These are phyloP conservation scores for Eclectus roratus DNA, from an alignment of 2,113 vertebrate genomes.

Conservation along the genomic window DNA sequence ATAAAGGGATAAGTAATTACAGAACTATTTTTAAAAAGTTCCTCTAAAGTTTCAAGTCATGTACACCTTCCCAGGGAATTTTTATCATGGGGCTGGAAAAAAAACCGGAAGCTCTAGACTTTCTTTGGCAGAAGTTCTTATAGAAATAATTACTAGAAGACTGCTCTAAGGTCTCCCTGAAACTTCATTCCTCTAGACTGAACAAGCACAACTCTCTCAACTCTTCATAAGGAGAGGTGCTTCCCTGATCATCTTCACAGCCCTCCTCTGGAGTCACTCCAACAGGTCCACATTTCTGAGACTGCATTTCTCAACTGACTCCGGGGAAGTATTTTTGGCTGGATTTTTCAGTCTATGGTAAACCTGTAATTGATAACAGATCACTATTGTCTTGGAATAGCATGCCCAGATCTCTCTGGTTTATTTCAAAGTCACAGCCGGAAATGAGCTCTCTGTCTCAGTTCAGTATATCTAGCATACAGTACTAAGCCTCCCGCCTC, in stretches of 20 bases:
- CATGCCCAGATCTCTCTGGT: not conserved
- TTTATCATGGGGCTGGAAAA: not conserved
- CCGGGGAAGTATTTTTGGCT: not conserved
- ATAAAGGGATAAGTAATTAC: not conserved
- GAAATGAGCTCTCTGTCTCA: not conserved
- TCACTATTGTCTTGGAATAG: not conserved
- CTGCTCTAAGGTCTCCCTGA: not conserved
- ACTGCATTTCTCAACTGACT: not conserved
- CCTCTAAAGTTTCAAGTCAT: not conserved
- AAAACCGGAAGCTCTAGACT: not conserved
- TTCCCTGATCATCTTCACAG: not conserved
- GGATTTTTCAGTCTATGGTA: not conserved
- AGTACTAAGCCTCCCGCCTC: rapidly evolving
- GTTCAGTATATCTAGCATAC: not conserved
- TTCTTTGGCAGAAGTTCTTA: not conserved
- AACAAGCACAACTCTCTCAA: not conserved
- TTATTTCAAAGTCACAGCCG: not conserved
- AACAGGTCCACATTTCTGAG: not conserved
- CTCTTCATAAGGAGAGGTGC: not conserved
- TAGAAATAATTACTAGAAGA: not conserved
- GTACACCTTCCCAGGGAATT: not conserved
- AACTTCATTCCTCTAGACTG: not conserved
- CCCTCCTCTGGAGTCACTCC: not conserved
- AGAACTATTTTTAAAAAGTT: not conserved
- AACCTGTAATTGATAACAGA: not conserved